A percentile compares a stretch with the other conserved stretches of the same genome.
phyloP scores from a whole-genome alignment of 2,888 invertebrate species.

The Rhyacophila evoluta region DNA sequence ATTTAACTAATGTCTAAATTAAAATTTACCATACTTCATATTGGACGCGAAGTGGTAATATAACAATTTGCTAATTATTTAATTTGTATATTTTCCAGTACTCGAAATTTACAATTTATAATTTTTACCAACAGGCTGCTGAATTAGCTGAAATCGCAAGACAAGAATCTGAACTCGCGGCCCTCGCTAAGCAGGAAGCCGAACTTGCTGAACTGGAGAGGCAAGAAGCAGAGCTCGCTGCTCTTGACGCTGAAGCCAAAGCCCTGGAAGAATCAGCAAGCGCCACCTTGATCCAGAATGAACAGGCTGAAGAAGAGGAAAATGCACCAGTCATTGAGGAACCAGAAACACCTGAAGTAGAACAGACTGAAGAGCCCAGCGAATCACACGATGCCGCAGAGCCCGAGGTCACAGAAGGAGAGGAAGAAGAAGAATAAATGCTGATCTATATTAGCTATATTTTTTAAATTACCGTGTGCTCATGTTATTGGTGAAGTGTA shows the following conservation, averaged over 20 bases:
- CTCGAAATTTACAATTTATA: too few relatives aligned
- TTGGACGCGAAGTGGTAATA: too few relatives aligned
- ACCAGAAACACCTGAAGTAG: constrained; percentile 63
- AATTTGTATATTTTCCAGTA: too few relatives aligned
- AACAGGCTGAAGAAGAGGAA: constrained; percentile 60
- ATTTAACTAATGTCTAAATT: too few relatives aligned
- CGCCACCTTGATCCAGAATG: constrained; percentile 41
- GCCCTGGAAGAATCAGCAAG: constrained; percentile 54
- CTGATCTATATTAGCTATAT: background rate
- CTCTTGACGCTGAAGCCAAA: constrained; percentile 56
- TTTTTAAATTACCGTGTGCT: background rate
- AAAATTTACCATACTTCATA: too few relatives aligned
- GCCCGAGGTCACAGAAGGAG: constrained; percentile 69
- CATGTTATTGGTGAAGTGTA: constrained; percentile 20
- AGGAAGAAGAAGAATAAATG: constrained; percentile 59
- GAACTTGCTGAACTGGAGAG: constrained; percentile 58
- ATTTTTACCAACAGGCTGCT: constrained; percentile 74
- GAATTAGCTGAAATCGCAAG: constrained; percentile 76
- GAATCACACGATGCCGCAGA: constrained; percentile 65
- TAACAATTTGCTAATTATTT: too few relatives aligned
- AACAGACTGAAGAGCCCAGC: constrained; percentile 61
- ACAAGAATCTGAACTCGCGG: constrained; percentile 72
- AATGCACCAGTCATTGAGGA: constrained; percentile 65
- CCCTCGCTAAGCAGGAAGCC: constrained; percentile 72
- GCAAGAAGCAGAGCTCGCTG: constrained; percentile 58